These are phyloP conservation scores for Mechanitis messenoides DNA, from an alignment of 2,888 invertebrate species.

Conservation along the genomic window DNA sequence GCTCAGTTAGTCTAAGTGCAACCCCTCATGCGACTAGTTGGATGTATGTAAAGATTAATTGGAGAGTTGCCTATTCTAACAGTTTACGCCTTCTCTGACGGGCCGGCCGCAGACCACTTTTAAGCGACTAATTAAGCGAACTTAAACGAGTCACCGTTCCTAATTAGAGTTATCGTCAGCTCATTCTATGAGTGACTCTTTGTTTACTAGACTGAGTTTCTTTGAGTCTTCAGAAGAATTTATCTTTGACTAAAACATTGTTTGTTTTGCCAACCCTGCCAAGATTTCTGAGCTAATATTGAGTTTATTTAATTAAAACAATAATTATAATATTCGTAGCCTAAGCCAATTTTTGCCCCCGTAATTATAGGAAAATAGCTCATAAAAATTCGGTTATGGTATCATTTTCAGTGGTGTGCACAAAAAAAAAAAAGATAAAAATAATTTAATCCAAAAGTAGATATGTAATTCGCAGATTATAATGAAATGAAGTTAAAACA, in stretches of 20 bases:
- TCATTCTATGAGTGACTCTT: slow-evolving; percentile 72
- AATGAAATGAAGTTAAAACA: no score
- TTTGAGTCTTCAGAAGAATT: slow-evolving; percentile 74
- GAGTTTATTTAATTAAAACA: slow-evolving; percentile 13
- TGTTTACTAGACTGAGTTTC: slow-evolving; percentile 66
- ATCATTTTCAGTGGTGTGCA: no score
- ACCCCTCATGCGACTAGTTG: slow-evolving; percentile 67
- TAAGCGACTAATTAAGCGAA: slow-evolving; percentile 75
- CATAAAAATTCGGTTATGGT: no score
- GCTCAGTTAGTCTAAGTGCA: slow-evolving; percentile 60
- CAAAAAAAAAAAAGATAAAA: no score
- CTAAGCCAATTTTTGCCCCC: no score
- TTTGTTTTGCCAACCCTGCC: slow-evolving; percentile 58
- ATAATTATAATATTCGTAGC: not conserved
- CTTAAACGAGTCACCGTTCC: slow-evolving; percentile 73
- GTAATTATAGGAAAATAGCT: no score
- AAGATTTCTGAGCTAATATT: slow-evolving; percentile 34
- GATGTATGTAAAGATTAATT: slow-evolving; percentile 77
- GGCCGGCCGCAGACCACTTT: slow-evolving; percentile 74
- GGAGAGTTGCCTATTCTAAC: slow-evolving; percentile 73
- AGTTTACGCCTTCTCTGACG: slow-evolving; percentile 68
- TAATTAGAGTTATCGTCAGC: slow-evolving; percentile 74
- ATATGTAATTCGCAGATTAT: no score
- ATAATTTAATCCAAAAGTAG: no score
- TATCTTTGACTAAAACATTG: slow-evolving; percentile 71